Base-by-base conservation (phyloP, 2,797 vertebrate species). In the Pteronotus mesoamericanus region DNA sequence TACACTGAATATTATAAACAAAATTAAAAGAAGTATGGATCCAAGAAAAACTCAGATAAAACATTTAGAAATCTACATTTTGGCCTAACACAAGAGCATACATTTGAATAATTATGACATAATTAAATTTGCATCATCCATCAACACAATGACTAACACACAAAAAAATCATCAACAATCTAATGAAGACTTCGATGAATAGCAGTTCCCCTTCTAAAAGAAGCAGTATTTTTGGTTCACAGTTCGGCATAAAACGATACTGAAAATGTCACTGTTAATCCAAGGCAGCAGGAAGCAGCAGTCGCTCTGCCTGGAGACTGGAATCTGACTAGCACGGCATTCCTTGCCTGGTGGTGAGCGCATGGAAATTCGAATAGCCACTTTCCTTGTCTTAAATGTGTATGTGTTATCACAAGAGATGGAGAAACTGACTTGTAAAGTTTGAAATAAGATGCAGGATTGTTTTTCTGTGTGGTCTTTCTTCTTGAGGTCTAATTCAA, bases 401-500 rank as follows among this genome's bases (percentile, higher is more conserved):
- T 9, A 77, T 44, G 29, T n/a, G 48, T 91, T 88, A 89, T 95
- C 75, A 82, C 69, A 94, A 94, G 75, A 96, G 86, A 78, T 80
- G 78, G 91, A 97, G 82, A 95, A 64, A 89, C 83, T 94, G 91
- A 95, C 82, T 94, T 86, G 53, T 84, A 89, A 89, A 79, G 32
- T 42, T 42, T 96, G 78, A 64, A 86, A 93, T 74, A 32, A 87
- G 37, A 92, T 57, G 48, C 86, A 94, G 90, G 48, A 86, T 91
- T 88, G 68, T 66, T 91, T 89, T 96, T 95, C 78, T 96, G 69
- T 94, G 69, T 93, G 94, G 86, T 77, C 83, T 88, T 71, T 88
- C 77, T 92, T 95, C 83, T 78, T 92, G 51, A 55, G 86, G 7
- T 79, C 51, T 78, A 86, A 90, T 57, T 94, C 55, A 92, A 80